Conservation (phyloP, 2,888 invertebrate genomes). For the Pollenia angustigena region DNA sequence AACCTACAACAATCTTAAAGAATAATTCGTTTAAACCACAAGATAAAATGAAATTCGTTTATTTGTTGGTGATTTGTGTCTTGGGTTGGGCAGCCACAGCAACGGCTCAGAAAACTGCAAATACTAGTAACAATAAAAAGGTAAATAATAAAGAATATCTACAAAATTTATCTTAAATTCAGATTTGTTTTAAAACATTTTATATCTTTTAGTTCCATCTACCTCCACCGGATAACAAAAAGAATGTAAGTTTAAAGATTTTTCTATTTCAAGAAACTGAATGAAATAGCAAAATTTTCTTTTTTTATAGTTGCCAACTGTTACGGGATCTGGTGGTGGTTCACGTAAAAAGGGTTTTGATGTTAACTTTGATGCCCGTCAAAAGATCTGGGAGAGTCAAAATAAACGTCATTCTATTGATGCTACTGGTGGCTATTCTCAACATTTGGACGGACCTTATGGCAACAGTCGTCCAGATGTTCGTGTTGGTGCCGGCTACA, state of each 20-base stretch:
- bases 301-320: conserved; percentile 21
- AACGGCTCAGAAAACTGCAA: neutral
- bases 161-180: neutral
- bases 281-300: neutral
- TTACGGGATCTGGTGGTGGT: conserved; percentile 75
- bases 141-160: neutral
- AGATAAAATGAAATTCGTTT: conserved; percentile 41
- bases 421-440: conserved; percentile 78
- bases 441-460: conserved; percentile 81
- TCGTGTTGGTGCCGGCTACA: conserved; percentile 73
- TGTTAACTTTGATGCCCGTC: conserved; percentile 76
- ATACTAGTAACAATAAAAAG: neutral
- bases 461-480: conserved; percentile 79
- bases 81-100: neutral
- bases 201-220: conserved; percentile 7
- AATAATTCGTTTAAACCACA: neutral
- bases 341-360: conserved; percentile 77
- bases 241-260: conserved; percentile 24
- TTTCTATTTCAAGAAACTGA: neutral
- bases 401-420: conserved; percentile 79
- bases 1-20: neutral
- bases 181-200: neutral
- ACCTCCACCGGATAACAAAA: neutral
- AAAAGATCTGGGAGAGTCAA: conserved; percentile 79
- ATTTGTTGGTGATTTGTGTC: conserved; percentile 14